Evolutionary conservation across 2,888 invertebrate species (phyloP), one percentile per base, ranked within the genome.

Genomic region (Drosophila multiciliata): DNA sequence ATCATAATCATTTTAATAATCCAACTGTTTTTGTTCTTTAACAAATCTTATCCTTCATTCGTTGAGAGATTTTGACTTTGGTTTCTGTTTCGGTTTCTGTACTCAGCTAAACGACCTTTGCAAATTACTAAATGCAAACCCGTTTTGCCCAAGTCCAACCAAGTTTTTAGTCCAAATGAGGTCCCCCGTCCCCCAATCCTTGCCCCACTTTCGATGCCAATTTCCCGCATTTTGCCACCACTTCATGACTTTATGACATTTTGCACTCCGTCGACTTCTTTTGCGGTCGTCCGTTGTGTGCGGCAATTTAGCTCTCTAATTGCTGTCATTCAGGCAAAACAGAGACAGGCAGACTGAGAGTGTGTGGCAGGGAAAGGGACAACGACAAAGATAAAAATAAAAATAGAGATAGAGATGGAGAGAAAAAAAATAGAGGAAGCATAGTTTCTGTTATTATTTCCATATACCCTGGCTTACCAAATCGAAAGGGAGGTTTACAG

Each of bases 231-330:
- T 45, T 45, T 8, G 50, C 29, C 59, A 6, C 42, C 50, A 9
- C 12, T 32, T 33, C 9, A 5, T 29, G n/a, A 49, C 55, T 63
- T 60, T 33, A 38, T 66, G 65, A 60, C 65, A 78, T 77, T 74
- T 74, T 63, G 48, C 74, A 63, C 70, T 78, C 70, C 67, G 61
- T 69, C 67, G 78, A 78, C 76, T 73, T 68, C 66, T 66, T 77
- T 77, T 79, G 79, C 73, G 81, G 81, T 77, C 80, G 66, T 74
- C 70, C 78, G 76, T 80, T 80, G 57, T 76, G 53, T 70, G 62
- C 65, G 60, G 55, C 66, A 70, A 66, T 77, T 63, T 71, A 63
- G 60, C 61, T 76, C 69, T 80, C 69, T 82, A 82, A 82, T 85
- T 85, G 77, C 77, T 68, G 77, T 73, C 66, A 71, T 77, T 82